Evolutionary conservation across 1,140 invertebrate species (phyloP), one percentile per base, ranked within the genome.

Genomic region (Latrodectus geometricus): DNA sequence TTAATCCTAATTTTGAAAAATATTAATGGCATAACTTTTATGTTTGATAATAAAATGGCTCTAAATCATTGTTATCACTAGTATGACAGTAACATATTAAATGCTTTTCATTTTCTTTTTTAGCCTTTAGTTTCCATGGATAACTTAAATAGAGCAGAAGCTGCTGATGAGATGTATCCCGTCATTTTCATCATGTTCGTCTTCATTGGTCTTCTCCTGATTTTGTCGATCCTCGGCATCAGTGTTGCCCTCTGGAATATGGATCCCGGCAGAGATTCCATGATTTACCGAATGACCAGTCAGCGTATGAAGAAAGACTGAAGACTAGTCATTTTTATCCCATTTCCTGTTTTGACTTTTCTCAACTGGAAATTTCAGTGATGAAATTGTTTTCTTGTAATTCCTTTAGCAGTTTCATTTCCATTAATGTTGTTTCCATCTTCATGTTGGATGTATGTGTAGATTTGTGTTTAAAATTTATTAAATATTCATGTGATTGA

Each of bases 241-340:
- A 89, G 93, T 91, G 95, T 97, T 88, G 94, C 95, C 65, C 97
- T 98, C 90, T 96, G 95, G 89, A 94, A 95, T 89, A 99, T 99
- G 96, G 97, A 99, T 92, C 97, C 97, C 72, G 98, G 97, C 87
- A 93, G 96, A 87, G 97, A 99, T 91, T 99, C 97, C 61, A 97
- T 99, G 89, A 99, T 99, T 91, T 99, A 99, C 91, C 94, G 97
- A 89, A 98, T 99, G 96, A 99, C 97, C 9, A 97, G 95, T 89
- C 97, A 96, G 88, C 93, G 97, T 89, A 97, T 98, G 94, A 99
- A 99, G 94, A 99, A 98, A 91, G 97, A 99, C 88, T 88, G 77
- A 61, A 15, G 0, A 86, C 11, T 49, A 69, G 11, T n/a, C 35
- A 1, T 35, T 35, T 15, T n/a, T 65, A 65, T 35, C 35, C 1